Conservation (phyloP, 2,113 vertebrate genomes). For the Cyphomyrus plagiostoma region DNA sequence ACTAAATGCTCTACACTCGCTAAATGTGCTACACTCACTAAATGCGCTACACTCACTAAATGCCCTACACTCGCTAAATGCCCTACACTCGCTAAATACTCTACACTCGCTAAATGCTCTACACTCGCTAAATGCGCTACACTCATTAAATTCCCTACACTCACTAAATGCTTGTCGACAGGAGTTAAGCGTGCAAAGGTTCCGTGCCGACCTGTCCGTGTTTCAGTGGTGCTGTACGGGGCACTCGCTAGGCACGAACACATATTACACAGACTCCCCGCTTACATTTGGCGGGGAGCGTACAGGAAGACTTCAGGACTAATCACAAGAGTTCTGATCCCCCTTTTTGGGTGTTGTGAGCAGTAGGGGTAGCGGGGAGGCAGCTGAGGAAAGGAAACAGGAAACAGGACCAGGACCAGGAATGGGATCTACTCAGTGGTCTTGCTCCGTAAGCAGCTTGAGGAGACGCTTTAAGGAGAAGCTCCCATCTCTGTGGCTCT, state of each 20-base stretch:
- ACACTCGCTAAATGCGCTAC: background rate
- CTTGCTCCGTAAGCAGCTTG: background rate
- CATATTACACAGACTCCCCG: too few relatives aligned
- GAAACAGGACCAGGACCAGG: background rate
- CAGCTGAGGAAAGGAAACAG: background rate
- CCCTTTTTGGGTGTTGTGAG: background rate
- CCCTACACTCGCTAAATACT: background rate
- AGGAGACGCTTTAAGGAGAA: background rate
- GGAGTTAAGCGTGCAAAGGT: background rate
- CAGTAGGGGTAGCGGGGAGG: background rate
- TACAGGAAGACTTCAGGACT: background rate
- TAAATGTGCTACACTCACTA: fast-evolving
- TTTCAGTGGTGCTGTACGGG: background rate
- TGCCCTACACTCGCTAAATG: background rate
- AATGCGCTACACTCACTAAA: background rate
- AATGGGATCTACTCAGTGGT: background rate
- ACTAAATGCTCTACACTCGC: background rate
- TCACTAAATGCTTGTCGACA: background rate
- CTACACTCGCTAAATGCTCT: background rate
- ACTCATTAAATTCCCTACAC: background rate
- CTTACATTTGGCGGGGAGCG: background rate
- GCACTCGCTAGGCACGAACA: background rate
- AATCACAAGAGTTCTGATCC: background rate
- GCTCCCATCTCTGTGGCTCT: background rate
- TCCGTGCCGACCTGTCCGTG: background rate